These are phyloP conservation scores for Amphipyra tragopoginis DNA, from an alignment of 2,888 invertebrate genomes.

Conservation along the genomic window DNA sequence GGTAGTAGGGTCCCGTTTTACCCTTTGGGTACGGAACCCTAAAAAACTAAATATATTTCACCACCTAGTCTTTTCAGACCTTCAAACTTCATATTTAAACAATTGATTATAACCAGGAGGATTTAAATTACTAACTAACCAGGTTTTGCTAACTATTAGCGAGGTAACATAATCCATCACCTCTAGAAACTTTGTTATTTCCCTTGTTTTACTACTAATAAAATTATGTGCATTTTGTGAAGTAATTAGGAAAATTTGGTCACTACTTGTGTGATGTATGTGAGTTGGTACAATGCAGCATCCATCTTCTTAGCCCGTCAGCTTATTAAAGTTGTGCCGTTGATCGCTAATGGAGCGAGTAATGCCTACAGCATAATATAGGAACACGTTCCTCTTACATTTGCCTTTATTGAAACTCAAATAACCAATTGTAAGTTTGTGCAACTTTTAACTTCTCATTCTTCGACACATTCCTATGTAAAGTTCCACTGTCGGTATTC, in stretches of 20 bases:
- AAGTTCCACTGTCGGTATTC: conserved; percentile 35
- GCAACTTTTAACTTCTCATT: conserved; percentile 42
- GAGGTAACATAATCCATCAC: conserved; percentile 29
- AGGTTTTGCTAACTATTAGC: not conserved
- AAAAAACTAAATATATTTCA: no score
- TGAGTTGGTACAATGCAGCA: conserved; percentile 28
- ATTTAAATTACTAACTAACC: no score
- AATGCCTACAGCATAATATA: conserved; percentile 58
- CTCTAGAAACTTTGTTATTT: not conserved
- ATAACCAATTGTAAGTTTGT: conserved; percentile 48
- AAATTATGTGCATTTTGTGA: conserved; percentile 27
- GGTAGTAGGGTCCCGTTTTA: no score
- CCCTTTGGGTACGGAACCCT: no score
- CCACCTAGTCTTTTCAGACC: no score
- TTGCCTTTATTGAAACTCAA: conserved; percentile 60
- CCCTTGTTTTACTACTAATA: conserved; percentile 3
- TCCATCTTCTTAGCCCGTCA: conserved; percentile 48
- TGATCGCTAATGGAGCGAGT: conserved; percentile 63
- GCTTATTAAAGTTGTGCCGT: conserved; percentile 42
- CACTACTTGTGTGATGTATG: conserved; percentile 33
- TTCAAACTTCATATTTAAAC: no score
- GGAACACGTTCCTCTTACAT: conserved; percentile 34
- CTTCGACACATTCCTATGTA: conserved; percentile 29
- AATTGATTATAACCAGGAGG: no score
- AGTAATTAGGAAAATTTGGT: conserved; percentile 37